Evolutionary conservation across 2,797 vertebrate species (phyloP), one percentile per base, ranked within the genome.

Genomic region (Lagodon rhomboides): DNA sequence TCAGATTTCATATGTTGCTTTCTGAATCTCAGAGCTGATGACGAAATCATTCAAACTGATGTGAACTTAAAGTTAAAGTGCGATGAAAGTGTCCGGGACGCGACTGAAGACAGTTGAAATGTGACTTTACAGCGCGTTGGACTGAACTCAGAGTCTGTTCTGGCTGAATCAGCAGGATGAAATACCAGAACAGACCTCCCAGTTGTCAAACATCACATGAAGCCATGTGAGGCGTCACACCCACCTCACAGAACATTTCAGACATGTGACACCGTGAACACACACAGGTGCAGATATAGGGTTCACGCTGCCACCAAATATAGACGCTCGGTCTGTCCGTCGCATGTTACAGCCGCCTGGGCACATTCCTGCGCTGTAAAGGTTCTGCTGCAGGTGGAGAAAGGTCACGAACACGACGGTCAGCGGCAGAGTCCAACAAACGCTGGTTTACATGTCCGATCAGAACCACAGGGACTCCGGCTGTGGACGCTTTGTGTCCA

Each of bases 231-330:
- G 46, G 63, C 17, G 22, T 12, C 88, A 76, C 79, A 0, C 77
- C 79, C 77, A 47, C 67, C 51, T 58, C 60, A 3, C 30, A 25
- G 3, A 66, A 67, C 34, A 56, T 66, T 23, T 41, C 64, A 23
- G 85, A 74, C 80, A 76, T 68, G 74, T 56, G 69, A 87, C 87
- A 80, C 84, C 77, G 1, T 3, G 12, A 49, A 79, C 53, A 80
- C 25, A 65, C 60, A 47, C 61, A 70, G 64, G 67, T 59, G 79
- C 86, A 91, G 73, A 91, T 89, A 85, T 89, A 90, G 89, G 73
- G 16, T 61, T 59, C 38, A 79, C 30, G 18, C 69, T 54, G 25
- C 55, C 6, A 58, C 90, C 89, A 92, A 86, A 93, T 88, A 92
- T 85, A 92, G 91, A n/a, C 8, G 12, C 2, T 13, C 8, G 9